Conservation (phyloP, 2,888 invertebrate species). For the Anoncus sp. region DNA sequence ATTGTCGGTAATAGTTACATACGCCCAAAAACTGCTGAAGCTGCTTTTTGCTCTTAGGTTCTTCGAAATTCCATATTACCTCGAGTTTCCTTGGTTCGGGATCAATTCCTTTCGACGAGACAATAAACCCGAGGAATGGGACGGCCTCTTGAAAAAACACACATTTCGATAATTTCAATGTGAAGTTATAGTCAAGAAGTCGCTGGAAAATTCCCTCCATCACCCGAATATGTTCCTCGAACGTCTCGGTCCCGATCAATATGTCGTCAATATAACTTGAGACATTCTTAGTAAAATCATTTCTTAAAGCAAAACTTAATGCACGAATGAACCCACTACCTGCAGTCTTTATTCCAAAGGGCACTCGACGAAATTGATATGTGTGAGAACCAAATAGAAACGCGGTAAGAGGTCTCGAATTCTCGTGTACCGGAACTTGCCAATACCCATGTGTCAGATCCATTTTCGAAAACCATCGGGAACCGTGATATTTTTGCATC, state of each 20-base stretch:
- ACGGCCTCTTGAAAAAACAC: not conserved
- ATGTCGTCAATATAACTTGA: conserved; percentile 13
- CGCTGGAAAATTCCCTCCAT: not conserved
- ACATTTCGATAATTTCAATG: conserved; percentile 6
- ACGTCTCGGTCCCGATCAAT: not conserved
- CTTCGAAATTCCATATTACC: conserved; percentile 58
- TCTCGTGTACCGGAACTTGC: conserved; percentile 58
- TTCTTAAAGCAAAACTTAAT: not conserved
- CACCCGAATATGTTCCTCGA: not conserved
- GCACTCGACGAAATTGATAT: conserved; percentile 17
- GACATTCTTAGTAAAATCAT: conserved; percentile 1
- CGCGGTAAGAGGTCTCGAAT: conserved; percentile 62
- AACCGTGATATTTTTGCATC: conserved; percentile 38
- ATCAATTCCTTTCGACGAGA: not conserved
- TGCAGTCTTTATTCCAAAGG: conserved; percentile 3
- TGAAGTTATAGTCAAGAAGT: not conserved
- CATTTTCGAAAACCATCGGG: conserved; percentile 51
- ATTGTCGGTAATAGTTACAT: conserved; percentile 46
- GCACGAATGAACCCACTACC: conserved; percentile 8
- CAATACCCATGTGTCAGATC: conserved; percentile 66
- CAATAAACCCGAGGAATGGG: not conserved
- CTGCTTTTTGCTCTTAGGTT: conserved; percentile 68
- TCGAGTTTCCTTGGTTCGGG: not conserved
- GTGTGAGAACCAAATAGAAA: conserved; percentile 53
- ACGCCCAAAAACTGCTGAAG: conserved; percentile 53